Evolutionary conservation across 37 sponge, comb jelly and placozoan species (phyloP).

Genomic region (Hormiphora californensis): DNA sequence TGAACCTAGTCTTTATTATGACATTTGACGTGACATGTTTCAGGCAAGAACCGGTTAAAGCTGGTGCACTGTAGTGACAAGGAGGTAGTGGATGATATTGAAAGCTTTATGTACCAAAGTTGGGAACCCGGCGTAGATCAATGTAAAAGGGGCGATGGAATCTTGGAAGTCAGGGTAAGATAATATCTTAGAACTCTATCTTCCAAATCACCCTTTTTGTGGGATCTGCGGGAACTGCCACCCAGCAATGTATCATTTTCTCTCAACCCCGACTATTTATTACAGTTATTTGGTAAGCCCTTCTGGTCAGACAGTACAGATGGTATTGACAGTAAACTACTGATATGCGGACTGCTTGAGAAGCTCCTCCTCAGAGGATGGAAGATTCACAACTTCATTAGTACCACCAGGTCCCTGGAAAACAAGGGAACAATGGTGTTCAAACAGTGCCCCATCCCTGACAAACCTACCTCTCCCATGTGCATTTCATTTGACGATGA

Average conservation of each 20-base stretch:
- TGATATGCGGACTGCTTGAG: slow-evolving; percentile 27
- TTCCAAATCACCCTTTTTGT: too few relatives aligned
- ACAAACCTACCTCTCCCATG: slow-evolving; percentile 35
- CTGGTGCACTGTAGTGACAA: slow-evolving; percentile 46
- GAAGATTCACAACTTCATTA: slow-evolving; percentile 46
- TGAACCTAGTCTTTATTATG: not conserved
- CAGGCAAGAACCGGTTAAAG: slow-evolving; percentile 36
- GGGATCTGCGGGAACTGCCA: too few relatives aligned
- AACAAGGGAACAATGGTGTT: slow-evolving; percentile 46
- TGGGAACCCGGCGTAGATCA: slow-evolving; percentile 41
- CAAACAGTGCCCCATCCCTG: slow-evolving; percentile 23
- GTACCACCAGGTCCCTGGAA: slow-evolving; percentile 39
- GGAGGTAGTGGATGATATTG: not conserved
- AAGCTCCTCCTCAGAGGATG: slow-evolving; percentile 15
- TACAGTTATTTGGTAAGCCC: slow-evolving; percentile 28
- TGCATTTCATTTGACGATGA: slow-evolving; percentile 50
- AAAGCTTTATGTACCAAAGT: slow-evolving; percentile 34
- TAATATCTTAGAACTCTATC: too few relatives aligned
- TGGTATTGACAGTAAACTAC: slow-evolving; percentile 52
- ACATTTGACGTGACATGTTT: too few relatives aligned
- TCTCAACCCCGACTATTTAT: not conserved
- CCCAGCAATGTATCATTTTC: not conserved
- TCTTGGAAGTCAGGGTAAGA: slow-evolving; percentile 25
- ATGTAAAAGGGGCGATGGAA: not conserved
- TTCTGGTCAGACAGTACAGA: slow-evolving; percentile 52